phyloP scores from a whole-genome alignment of 2,113 vertebrate species.

The Asarcornis scutulata region DNA sequence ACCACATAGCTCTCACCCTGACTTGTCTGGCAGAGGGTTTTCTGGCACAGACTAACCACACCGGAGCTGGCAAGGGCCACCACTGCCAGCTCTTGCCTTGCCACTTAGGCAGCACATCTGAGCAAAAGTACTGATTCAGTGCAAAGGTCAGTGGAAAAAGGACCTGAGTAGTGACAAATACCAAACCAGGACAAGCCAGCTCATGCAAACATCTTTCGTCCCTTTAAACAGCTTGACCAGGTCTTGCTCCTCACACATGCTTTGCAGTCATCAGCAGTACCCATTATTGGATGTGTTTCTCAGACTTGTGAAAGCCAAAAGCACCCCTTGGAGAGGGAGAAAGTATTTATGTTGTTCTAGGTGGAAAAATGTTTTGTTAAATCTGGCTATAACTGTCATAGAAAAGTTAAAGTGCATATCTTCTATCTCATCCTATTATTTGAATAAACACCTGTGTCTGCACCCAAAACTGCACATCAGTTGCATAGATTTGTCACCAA shows the following conservation, averaged over 20 bases:
- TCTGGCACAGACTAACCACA: background rate
- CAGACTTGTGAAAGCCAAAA: background rate
- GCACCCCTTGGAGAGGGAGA: background rate
- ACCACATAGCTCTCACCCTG: background rate
- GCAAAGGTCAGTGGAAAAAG: background rate
- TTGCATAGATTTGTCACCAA: background rate
- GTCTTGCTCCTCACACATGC: background rate
- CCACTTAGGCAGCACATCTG: background rate
- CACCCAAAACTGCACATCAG: background rate
- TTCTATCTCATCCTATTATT: background rate
- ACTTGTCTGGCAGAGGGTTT: background rate
- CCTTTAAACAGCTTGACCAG: background rate
- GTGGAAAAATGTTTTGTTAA: constrained; percentile 14
- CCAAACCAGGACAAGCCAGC: background rate
- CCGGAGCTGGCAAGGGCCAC: background rate
- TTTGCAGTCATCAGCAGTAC: background rate
- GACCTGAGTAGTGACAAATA: background rate
- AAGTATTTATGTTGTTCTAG: constrained; percentile 3
- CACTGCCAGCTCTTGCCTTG: background rate
- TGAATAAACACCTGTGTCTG: background rate
- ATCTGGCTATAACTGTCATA: background rate
- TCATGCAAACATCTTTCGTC: background rate
- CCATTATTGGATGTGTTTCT: background rate
- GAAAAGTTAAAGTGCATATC: background rate
- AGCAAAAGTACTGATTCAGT: background rate